phyloP scores from a whole-genome alignment of 2,888 invertebrate species.

The Parochlus steinenii region DNA sequence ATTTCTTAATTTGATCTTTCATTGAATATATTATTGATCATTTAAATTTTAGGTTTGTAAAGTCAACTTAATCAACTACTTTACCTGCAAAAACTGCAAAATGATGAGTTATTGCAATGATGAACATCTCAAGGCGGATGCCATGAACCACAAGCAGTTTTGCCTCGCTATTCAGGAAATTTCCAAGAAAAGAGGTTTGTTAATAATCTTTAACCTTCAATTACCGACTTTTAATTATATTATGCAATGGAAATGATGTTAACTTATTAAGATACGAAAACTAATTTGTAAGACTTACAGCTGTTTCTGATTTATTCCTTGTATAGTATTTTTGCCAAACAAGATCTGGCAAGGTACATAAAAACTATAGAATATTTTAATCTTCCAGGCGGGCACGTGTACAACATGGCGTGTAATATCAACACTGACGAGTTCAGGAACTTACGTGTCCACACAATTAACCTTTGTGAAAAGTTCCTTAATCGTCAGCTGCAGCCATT shows the following conservation, averaged over 20 bases:
- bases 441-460: constrained; percentile 42
- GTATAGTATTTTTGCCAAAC: background rate
- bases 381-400: constrained; percentile 36
- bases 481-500: constrained; percentile 41
- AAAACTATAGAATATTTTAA: background rate
- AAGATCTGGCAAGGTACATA: background rate
- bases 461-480: constrained; percentile 39
- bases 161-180: constrained; percentile 43
- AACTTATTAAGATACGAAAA: no score
- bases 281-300: background rate
- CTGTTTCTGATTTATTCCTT: background rate
- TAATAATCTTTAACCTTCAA: background rate
- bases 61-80: constrained; percentile 9
- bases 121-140: constrained; percentile 42
- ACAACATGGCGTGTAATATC: constrained; percentile 32
- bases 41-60: constrained; percentile 11
- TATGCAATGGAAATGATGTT: no score
- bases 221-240: no score
- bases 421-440: constrained; percentile 43
- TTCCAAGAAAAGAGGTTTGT: constrained; percentile 36
- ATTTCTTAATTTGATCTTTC: constrained; percentile 30
- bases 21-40: constrained; percentile 24
- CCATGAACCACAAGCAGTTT: constrained; percentile 37
- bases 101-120: constrained; percentile 46
- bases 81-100: constrained; percentile 35